Base-by-base conservation (phyloP, 1,140 invertebrate genomes). In the Caenorhabditis brenneri region DNA sequence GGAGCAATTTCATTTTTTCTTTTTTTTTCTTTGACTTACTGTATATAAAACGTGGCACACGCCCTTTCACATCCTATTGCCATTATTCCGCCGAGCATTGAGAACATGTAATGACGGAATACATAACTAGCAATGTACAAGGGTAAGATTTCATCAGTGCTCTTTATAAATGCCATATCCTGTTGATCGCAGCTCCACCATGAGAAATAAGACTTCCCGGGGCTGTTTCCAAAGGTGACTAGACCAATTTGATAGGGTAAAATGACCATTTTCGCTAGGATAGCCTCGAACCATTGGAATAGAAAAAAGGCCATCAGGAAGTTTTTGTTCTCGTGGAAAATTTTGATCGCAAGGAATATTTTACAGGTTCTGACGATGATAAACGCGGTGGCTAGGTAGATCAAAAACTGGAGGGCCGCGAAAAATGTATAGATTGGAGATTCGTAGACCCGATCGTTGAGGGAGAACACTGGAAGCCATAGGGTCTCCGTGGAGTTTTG, bases 301-400 rank as follows among this genome's bases (percentile, higher is more conserved):
- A 74, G n/a, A 74, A 42, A 74, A 1, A 24, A n/a, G 0, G 36
- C 36, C 65, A 42, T 42, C 3, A 74, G 29, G 16, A 42, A 19
- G 15, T 74, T 74, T n/a, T 24, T 74, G 10, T 74, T 74, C 36
- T 42, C 65, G 10, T 74, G 65, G 65, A 74, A 74, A 12, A 74
- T 7, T 74, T 29, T 29, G 10, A 74, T 74, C n/a, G 9, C 10
- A 4, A 24, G 22, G n/a, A 74, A 33, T 9, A 74, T 39, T 9
- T 5, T 10, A 29, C 65, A 74, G 7, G 36, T 39, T 24, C 36
- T 42, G 1, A 74, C n/a, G 24, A 42, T 74, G n/a, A 65, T 24
- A 24, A 27, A 74, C 12, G 19, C 33, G 5, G 65, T 42, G n/a
- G 10, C 22, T 3, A 24, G 1, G 36, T 74, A 74, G n/a, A 74